Percentiles rank a stretch among this genome's conserved stretches.
Evolutionary conservation across 2,888 invertebrate species (phyloP).

Genomic region (Odontomyia ornata): DNA sequence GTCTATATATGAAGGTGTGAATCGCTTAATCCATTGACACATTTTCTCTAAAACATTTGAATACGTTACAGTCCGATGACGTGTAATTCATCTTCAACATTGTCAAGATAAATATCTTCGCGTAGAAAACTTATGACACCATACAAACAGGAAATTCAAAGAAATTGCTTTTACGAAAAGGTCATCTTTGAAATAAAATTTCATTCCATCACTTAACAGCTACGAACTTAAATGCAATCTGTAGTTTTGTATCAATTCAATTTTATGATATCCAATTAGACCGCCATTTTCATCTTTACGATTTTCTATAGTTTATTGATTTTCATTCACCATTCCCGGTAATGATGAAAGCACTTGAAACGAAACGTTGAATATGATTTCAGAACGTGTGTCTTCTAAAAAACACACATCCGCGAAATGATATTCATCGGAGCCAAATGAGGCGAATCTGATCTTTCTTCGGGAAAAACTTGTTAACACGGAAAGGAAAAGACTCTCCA

Average conservation of each 20-base stretch:
- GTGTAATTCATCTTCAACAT: background rate
- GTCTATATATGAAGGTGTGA: too few relatives aligned
- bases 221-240: background rate
- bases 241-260: background rate
- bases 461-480: background rate
- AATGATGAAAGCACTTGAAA: too few relatives aligned
- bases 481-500: background rate
- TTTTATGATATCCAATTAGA: conserved; percentile 12
- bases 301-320: conserved; percentile 3
- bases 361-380: too few relatives aligned
- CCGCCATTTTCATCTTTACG: background rate
- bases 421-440: too few relatives aligned
- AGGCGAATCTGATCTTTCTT: background rate
- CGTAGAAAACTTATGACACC: background rate
- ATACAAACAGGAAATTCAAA: conserved; percentile 1
- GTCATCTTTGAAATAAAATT: background rate
- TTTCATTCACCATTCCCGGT: background rate
- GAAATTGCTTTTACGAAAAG: conserved; percentile 14
- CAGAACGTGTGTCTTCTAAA: too few relatives aligned
- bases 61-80: background rate
- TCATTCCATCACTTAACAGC: background rate
- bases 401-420: too few relatives aligned
- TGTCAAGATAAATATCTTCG: background rate
- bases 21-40: conserved; percentile 2
- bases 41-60: background rate